These are phyloP conservation scores for Lichenostomus cassidix DNA, from an alignment of 2,113 vertebrate species.

Conservation along the genomic window DNA sequence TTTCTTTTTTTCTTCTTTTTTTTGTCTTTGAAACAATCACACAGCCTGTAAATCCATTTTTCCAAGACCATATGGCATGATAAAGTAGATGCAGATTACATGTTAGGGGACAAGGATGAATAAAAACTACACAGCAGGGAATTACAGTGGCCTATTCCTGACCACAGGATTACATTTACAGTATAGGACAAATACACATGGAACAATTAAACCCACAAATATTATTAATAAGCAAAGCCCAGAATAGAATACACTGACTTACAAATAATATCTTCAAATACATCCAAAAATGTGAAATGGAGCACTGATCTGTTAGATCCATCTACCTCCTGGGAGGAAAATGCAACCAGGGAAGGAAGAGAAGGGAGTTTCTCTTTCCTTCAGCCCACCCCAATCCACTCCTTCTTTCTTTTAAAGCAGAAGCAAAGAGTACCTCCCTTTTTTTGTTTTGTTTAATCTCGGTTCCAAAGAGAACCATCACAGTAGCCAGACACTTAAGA, in stretches of 20 bases:
- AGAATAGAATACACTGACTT: neutral
- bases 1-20: neutral
- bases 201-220: conserved; percentile 30
- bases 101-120: neutral
- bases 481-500: conserved; percentile 7
- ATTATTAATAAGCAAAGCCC: conserved; percentile 12
- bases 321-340: neutral
- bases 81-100: neutral
- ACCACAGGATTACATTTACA: conserved; percentile 40
- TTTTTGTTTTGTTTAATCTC: neutral
- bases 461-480: conserved; percentile 15
- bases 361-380: neutral
- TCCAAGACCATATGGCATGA: neutral
- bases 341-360: neutral
- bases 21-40: neutral
- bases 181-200: conserved; percentile 3
- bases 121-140: neutral
- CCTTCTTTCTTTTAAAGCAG: conserved; percentile 24
- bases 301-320: conserved; percentile 30
- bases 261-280: conserved; percentile 42
- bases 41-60: neutral
- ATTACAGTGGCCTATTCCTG: neutral
- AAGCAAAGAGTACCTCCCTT: conserved; percentile 1
- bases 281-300: conserved; percentile 25
- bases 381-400: neutral